Conservation (phyloP, 2,113 vertebrate genomes). For the human (Homo sapiens) region DNA sequence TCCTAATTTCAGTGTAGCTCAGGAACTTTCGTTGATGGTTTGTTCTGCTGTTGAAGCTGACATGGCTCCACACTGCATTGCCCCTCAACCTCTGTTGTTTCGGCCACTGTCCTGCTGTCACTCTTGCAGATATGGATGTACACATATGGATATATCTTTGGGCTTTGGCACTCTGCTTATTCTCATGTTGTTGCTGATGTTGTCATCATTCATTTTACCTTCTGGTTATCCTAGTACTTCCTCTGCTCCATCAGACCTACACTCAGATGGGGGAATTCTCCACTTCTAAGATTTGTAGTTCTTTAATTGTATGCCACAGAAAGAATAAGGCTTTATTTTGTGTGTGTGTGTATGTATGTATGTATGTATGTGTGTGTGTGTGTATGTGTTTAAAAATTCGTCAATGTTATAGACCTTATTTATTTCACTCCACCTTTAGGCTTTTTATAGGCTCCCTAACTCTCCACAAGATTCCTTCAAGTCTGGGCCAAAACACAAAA, state of each 20-base stretch:
- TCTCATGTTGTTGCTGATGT: not conserved
- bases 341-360: not conserved
- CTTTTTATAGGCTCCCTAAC: not conserved
- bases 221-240: not conserved
- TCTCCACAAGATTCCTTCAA: not conserved
- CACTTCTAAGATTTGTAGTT: not conserved
- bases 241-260: not conserved
- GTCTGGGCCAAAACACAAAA: not conserved
- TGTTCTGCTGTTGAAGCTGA: not conserved
- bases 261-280: not conserved
- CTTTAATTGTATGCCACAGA: not conserved
- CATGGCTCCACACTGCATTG: not conserved
- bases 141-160: rapidly evolving
- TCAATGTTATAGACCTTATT: not conserved
- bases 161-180: not conserved
- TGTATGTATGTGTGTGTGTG: not conserved
- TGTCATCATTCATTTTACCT: not conserved
- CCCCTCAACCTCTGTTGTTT: not conserved
- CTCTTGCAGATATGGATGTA: not conserved
- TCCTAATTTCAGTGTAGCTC: not conserved
- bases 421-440: not conserved
- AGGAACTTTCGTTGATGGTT: not conserved
- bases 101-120: not conserved
- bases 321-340: not conserved
- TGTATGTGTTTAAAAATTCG: not conserved